These are phyloP conservation scores for Dendropsophus ebraccatus DNA, from an alignment of 2,113 vertebrate genomes.

Conservation along the genomic window DNA sequence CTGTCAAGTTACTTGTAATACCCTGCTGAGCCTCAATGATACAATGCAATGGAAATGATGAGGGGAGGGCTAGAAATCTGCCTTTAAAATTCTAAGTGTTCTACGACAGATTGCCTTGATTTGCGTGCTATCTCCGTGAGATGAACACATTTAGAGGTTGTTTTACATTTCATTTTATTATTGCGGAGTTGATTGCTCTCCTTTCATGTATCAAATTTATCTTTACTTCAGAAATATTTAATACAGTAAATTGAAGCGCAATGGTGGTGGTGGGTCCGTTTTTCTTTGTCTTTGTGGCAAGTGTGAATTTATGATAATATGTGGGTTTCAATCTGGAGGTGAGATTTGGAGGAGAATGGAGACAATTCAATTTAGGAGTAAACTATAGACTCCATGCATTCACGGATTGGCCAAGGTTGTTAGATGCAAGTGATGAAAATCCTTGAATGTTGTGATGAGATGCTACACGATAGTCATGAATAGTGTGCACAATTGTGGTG, in stretches of 20 bases:
- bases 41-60: conserved; percentile 27
- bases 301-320: background rate
- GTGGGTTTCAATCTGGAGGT: background rate
- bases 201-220: conserved; percentile 41
- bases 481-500: too few relatives aligned
- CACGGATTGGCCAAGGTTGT: background rate
- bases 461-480: too few relatives aligned
- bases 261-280: background rate
- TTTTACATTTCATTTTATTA: conserved; percentile 47
- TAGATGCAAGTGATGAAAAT: background rate
- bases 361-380: background rate
- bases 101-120: conserved; percentile 13
- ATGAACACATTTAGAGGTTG: conserved; percentile 14
- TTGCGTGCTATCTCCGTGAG: background rate
- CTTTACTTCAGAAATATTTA: conserved; percentile 16
- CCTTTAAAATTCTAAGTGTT: conserved; percentile 27
- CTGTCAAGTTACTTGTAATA: conserved; percentile 46
- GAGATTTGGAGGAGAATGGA: background rate
- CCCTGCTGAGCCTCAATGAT: conserved; percentile 41
- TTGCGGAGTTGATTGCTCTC: conserved; percentile 17
- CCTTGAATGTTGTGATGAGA: background rate
- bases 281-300: background rate
- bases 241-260: background rate
- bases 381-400: background rate
- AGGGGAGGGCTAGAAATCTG: background rate